Evolutionary conservation across 2,888 invertebrate species (phyloP), one percentile per base, ranked within the genome.

Genomic region (Malthinus seriepunctatus): DNA sequence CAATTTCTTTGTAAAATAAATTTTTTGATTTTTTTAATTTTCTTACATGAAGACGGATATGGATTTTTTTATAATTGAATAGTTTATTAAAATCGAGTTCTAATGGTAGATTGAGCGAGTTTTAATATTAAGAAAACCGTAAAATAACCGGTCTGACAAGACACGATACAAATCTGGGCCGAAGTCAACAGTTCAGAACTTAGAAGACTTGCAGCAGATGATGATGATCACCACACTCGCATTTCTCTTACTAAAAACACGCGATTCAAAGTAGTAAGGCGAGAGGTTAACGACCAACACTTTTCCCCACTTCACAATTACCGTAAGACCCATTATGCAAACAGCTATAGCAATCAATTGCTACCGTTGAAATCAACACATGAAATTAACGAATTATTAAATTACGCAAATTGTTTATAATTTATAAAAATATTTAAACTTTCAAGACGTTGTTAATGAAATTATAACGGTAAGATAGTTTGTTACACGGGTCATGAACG

Each of bases 151-250:
- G 60, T 60, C 60, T 60, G 52, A 49, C 60, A 60, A 60, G 56
- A 12, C 49, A 46, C 38, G 52, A 60, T 60, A 56, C 60, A 42
- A 65, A 69, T 68, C 68, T 69, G 67, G 69, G 69, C 66, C 69
- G 69, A 66, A 67, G 68, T 68, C 68, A 68, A 67, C 64, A 67
- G 66, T 64, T 64, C 67, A 56, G 49, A 60, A 60, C 60, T 50
- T 63, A 63, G 66, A 65, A 67, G 66, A 66, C 62, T 23, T 42
- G 39, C 39, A 64, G 57, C 57, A 60, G 56, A 60, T 60, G 60
- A 60, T 60, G 23, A 23, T 23, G 15, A 42, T 39, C 39, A 14
- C 23, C 67, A 66, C 61, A 63, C 60, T 64, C 63, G 51, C 66
- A 65, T 66, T 67, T 66, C 64, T 65, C 65, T 64, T 64, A 66